Evolutionary conservation across 1,140 invertebrate genomes (phyloP), one percentile per base, ranked within the genome.

Genomic region (Campodea augens): DNA sequence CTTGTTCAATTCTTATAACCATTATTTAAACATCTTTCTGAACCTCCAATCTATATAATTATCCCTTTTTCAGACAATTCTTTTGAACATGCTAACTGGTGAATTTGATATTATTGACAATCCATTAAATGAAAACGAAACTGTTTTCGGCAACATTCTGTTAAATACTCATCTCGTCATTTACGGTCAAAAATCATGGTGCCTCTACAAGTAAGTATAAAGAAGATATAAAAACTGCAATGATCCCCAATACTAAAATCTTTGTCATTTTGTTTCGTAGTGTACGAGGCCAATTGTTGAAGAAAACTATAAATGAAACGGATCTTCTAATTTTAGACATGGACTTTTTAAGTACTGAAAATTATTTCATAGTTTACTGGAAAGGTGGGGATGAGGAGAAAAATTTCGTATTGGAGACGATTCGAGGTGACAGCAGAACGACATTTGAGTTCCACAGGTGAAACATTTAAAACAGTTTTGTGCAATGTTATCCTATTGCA

Each of bases 71-170:
- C 59, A 83, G 77, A 81, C 77, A 0, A 79, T 90, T 38, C 66
- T 88, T 0, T 62, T 90, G 3, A 90, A 90, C 58, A 87, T 84
- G 67, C 64, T 91, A n/a, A 88, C 85, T 4, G 88, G 83, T 58
- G 86, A 91, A 65, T 88, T 82, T 55, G 72, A 81, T 5, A 71
- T 85, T 0, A 74, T 92, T 21, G 76, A 84, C 19, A 87, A 87
- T 61, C 81, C 83, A 1, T 65, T 91, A n/a, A 69, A 75, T 12
- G 73, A 78, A 50, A 67, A 67, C 2, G 74, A 79, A 52, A 60
- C 65, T 18, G 73, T 81, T 1, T 68, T 67, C 38, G 85, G 84
- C 0, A 71, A 86, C 1, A 71, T 67, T 52, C 63, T 89, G 1
- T 68, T 84, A 22, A 87, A 89, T 58, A 74, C 82, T 38, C 77